phyloP scores from a whole-genome alignment of 1,140 invertebrate species.

The Radopholus similis region DNA sequence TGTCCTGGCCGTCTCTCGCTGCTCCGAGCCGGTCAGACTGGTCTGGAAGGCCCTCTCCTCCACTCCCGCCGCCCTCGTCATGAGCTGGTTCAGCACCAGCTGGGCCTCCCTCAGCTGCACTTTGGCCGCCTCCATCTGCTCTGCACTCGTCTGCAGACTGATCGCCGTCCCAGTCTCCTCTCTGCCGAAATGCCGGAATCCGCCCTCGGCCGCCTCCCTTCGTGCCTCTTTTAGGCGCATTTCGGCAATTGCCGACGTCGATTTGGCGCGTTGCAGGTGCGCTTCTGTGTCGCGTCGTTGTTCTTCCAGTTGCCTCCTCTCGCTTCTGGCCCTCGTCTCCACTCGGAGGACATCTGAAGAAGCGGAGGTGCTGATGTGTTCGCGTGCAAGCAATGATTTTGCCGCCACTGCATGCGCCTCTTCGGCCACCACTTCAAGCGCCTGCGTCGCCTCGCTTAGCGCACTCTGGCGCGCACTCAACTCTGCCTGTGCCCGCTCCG shows the following conservation, averaged over 20 bases:
- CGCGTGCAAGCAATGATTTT: background rate
- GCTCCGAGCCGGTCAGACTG: background rate
- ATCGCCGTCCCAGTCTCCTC: background rate
- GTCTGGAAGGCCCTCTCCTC: background rate
- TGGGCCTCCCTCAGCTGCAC: background rate
- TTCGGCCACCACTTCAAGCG: too few relatives aligned
- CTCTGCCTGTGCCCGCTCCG: too few relatives aligned
- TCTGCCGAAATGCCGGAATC: background rate
- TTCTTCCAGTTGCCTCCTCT: too few relatives aligned
- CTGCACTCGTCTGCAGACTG: background rate
- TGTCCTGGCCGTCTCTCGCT: too few relatives aligned
- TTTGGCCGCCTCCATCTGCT: background rate
- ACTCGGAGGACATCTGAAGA: too few relatives aligned
- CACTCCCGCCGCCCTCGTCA: too few relatives aligned
- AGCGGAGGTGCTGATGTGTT: background rate
- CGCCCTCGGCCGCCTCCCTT: too few relatives aligned
- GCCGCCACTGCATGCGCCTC: too few relatives aligned
- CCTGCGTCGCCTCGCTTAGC: too few relatives aligned
- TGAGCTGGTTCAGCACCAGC: background rate
- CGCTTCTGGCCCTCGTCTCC: too few relatives aligned
- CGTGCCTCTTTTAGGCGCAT: background rate
- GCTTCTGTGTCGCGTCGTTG: too few relatives aligned
- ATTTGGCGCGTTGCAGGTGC: background rate
- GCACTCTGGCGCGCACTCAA: too few relatives aligned
- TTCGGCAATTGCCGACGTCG: background rate